Percentiles rank a stretch among this genome's conserved stretches.
Conservation (phyloP, 2,797 vertebrate species). For the Hipposideros larvatus region DNA sequence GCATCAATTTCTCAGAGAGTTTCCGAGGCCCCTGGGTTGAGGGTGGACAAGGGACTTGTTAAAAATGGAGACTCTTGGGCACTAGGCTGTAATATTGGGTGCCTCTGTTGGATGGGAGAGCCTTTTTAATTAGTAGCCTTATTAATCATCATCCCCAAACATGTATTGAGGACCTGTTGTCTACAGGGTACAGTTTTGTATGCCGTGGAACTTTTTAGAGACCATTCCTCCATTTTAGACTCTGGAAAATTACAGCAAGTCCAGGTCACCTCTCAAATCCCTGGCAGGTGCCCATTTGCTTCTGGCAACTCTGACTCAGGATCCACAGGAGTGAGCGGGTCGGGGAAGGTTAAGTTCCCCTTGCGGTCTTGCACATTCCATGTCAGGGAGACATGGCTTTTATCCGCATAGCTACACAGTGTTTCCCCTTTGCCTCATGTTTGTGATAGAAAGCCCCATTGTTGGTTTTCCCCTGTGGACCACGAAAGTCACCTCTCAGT, state of each 20-base stretch:
- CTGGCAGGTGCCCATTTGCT: conserved; percentile 16
- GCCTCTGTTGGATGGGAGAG: not conserved
- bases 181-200: not conserved
- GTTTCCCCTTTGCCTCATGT: not conserved
- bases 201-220: not conserved
- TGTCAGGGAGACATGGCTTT: not conserved
- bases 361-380: not conserved
- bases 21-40: not conserved
- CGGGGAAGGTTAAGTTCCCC: not conserved
- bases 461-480: not conserved
- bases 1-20: not conserved
- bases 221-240: not conserved
- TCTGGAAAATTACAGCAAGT: conserved; percentile 64
- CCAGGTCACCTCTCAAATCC: not conserved
- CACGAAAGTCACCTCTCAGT: not conserved
- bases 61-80: not conserved
- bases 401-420: not conserved
- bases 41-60: not conserved
- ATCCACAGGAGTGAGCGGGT: not conserved
- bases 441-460: not conserved
- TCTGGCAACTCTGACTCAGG: conserved; percentile 7
- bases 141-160: not conserved
- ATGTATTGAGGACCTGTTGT: not conserved
- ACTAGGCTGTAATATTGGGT: too few species aligned
- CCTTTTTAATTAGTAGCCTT: not conserved